Evolutionary conservation across 2,113 vertebrate genomes (phyloP).

Genomic region (Bucco capensis): DNA sequence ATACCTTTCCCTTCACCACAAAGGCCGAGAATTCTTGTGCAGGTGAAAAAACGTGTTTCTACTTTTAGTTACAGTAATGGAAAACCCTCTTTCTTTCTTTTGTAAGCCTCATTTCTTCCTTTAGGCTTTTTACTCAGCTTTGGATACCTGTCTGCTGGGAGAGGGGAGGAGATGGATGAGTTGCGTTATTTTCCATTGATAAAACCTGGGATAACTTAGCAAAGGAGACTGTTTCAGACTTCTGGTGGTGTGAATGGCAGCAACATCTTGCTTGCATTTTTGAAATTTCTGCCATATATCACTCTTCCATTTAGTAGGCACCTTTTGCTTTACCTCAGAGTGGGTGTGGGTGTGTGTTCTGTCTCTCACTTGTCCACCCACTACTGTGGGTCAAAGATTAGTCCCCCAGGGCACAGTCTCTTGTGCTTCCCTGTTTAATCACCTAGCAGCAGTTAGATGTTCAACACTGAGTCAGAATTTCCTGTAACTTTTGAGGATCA

Average conservation of each 20-base stretch:
- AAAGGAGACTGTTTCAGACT: neutral
- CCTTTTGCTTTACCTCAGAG: neutral
- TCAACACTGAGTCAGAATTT: neutral
- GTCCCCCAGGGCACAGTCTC: neutral
- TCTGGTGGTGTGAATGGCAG: neutral
- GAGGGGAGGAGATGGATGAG: neutral
- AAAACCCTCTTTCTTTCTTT: neutral
- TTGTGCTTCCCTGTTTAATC: conserved; percentile 4
- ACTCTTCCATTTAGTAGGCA: neutral
- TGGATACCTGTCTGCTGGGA: neutral
- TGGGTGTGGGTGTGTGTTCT: neutral
- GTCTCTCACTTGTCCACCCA: neutral
- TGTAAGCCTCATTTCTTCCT: neutral
- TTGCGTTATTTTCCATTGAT: neutral
- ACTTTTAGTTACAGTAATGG: neutral
- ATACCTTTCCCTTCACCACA: conserved; percentile 97
- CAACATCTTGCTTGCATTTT: neutral
- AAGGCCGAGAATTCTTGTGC: conserved; percentile 95
- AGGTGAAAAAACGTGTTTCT: conserved; percentile 75
- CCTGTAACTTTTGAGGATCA: neutral
- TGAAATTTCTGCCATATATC: neutral
- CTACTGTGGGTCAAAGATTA: neutral
- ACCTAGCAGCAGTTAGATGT: neutral
- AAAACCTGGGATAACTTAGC: neutral
- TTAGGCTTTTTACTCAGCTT: neutral